Evolutionary conservation across 1,140 invertebrate species (phyloP).

Genomic region (Calliopsis andreniformis): DNA sequence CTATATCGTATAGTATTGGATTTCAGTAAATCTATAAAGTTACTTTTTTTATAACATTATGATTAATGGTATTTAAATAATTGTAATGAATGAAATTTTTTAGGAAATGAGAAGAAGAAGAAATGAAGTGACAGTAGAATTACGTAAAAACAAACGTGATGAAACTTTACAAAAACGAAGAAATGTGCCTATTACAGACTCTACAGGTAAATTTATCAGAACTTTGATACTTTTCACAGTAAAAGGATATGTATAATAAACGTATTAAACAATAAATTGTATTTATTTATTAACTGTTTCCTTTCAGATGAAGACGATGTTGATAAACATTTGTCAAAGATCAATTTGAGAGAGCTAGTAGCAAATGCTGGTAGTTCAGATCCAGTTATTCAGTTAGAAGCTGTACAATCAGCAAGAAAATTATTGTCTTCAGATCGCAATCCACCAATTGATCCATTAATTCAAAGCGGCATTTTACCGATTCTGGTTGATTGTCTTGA

Average conservation of each 20-base stretch:
- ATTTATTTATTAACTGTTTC: background rate
- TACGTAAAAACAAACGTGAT: slow-evolving; percentile 98
- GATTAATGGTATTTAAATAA: background rate
- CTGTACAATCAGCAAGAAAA: slow-evolving; percentile 95
- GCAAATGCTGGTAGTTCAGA: slow-evolving; percentile 87
- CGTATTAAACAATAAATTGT: background rate
- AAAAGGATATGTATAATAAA: background rate
- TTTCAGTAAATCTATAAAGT: background rate
- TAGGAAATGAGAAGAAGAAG: slow-evolving; percentile 97
- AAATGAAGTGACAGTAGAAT: slow-evolving; percentile 97
- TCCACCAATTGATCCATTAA: slow-evolving; percentile 99
- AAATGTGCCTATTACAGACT: slow-evolving; percentile 93
- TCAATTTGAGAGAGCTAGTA: slow-evolving; percentile 87
- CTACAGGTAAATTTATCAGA: slow-evolving; percentile 86
- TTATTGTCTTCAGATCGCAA: slow-evolving; percentile 98
- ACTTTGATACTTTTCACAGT: too few species aligned
- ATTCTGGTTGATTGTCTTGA: slow-evolving; percentile 95
- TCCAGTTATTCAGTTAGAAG: slow-evolving; percentile 88
- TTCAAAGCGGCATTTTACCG: slow-evolving; percentile 95
- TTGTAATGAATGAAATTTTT: background rate
- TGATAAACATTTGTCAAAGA: slow-evolving; percentile 85
- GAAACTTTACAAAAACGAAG: slow-evolving; percentile 97
- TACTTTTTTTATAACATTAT: background rate
- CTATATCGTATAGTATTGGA: background rate
- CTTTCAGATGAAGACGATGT: slow-evolving; percentile 87